These are phyloP conservation scores for Athripsodes cinereus DNA, from an alignment of 2,888 invertebrate species.

Conservation along the genomic window DNA sequence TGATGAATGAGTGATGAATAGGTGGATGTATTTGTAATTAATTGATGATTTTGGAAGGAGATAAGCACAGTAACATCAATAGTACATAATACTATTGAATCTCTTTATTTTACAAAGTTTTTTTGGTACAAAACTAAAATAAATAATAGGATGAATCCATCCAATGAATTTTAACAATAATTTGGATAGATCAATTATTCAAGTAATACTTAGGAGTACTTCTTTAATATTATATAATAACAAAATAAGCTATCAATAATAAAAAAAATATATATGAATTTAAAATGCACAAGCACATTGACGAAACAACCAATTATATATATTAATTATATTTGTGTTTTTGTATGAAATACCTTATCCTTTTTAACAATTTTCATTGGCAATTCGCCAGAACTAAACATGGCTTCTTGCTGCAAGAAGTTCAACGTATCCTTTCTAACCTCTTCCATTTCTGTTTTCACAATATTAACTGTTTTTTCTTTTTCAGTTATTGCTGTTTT, in stretches of 20 bases:
- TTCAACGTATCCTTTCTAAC: neutral
- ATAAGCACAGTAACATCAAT: no score
- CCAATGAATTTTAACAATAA: no score
- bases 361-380: neutral
- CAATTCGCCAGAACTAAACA: neutral
- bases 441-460: neutral
- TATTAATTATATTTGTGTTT: neutral
- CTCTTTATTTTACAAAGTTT: no score
- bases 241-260: neutral
- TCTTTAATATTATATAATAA: no score
- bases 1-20: no score
- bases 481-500: neutral
- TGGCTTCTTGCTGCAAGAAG: neutral
- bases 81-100: no score
- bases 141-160: neutral
- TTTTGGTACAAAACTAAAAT: no score
- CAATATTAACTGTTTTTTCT: neutral
- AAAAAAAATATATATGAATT: no score
- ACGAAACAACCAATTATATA: neutral
- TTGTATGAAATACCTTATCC: slow-evolving; percentile 2
- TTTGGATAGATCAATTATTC: neutral
- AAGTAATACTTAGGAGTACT: neutral
- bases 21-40: no score
- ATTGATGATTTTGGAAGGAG: no score
- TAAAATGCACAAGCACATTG: neutral